These are phyloP conservation scores for Gymnobelideus leadbeateri DNA, from an alignment of 2,113 vertebrate species.

Conservation along the genomic window DNA sequence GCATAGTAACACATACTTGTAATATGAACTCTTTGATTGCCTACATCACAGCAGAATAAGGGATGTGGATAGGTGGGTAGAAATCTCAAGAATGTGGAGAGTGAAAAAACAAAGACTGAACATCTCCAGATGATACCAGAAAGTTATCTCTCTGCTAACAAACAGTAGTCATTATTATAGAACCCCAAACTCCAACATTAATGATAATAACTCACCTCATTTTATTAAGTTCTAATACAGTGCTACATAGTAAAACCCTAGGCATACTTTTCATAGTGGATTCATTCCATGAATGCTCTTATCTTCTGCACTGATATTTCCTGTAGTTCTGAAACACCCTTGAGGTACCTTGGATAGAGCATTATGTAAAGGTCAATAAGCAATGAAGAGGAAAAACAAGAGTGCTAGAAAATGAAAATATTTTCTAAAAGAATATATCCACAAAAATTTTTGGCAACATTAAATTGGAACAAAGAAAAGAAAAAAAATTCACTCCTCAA, in stretches of 20 bases:
- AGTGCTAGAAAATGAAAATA: not conserved
- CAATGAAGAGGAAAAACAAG: not conserved
- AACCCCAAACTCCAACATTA: not conserved
- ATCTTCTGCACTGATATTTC: not conserved
- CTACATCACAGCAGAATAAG: not conserved
- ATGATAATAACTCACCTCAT: not conserved
- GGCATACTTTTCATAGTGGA: not conserved
- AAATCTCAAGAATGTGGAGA: not conserved
- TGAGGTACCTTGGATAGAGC: not conserved
- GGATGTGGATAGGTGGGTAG: not conserved
- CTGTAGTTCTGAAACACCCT: constrained; percentile 28
- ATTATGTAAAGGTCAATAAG: not conserved
- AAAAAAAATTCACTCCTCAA: not conserved
- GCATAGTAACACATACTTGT: not conserved
- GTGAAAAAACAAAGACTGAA: not conserved
- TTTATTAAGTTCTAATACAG: not conserved
- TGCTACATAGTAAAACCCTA: not conserved
- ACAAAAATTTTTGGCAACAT: not conserved
- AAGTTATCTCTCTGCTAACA: not conserved
- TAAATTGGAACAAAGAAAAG: not conserved
- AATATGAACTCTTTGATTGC: not conserved
- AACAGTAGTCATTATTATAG: not conserved
- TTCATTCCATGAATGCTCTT: no score
- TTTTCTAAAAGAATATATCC: not conserved
- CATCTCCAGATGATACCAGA: not conserved